These are phyloP conservation scores for Nixonia krombeini DNA, from an alignment of 1,140 invertebrate genomes.

Conservation along the genomic window DNA sequence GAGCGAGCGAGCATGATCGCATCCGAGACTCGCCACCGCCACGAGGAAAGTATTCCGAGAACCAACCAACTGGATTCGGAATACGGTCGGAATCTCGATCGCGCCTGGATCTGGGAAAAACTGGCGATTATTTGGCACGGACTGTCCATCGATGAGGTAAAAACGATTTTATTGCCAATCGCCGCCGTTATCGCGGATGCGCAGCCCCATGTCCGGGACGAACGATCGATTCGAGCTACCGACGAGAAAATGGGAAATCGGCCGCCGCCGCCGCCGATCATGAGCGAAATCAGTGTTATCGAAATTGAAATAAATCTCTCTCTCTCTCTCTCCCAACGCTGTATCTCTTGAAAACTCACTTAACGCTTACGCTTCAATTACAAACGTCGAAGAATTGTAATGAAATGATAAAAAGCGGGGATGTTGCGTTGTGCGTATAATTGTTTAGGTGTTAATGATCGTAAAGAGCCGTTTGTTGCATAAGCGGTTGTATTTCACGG, in stretches of 20 bases:
- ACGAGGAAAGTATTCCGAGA: conserved; percentile 14
- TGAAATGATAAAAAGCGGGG: no score
- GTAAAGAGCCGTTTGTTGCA: no score
- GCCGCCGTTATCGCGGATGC: neutral
- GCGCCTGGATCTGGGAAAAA: neutral
- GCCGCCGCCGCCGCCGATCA: no score
- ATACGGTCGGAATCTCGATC: conserved; percentile 12
- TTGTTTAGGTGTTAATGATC: no score
- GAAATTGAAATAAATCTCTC: no score
- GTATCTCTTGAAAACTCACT: no score
- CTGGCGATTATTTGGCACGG: conserved; percentile 2
- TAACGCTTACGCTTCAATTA: no score
- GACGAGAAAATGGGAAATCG: neutral
- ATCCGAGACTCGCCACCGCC: conserved; percentile 1
- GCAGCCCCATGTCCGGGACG: neutral
- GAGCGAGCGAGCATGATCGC: conserved; percentile 16
- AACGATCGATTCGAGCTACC: neutral
- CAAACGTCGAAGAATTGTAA: no score
- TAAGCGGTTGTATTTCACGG: no score
- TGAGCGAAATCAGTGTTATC: no score
- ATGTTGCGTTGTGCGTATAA: no score
- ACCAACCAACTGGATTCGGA: conserved; percentile 8
- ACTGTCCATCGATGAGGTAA: conserved; percentile 1
- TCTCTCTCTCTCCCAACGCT: no score
- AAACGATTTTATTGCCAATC: conserved; percentile 9